Evolutionary conservation across 2,888 invertebrate genomes (phyloP), one percentile per base, ranked within the genome.

Genomic region (Drosophila mercatorum): DNA sequence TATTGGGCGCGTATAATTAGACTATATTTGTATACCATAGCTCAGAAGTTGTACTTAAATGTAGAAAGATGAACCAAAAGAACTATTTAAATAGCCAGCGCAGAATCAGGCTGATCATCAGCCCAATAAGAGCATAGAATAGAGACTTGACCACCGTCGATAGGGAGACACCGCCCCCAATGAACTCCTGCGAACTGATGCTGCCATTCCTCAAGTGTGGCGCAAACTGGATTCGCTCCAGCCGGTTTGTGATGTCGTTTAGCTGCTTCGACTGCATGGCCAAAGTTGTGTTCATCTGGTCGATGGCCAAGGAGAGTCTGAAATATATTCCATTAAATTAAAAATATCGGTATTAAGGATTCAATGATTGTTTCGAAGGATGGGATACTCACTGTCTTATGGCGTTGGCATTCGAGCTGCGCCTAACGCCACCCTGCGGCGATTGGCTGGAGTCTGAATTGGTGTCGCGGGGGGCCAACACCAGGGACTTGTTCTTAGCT

Each of bases 261-360:
- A 95, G 91, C 12, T 94, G 94, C 3, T 90, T 62, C 0, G 94
- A 92, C 66, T 95, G 95, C 1, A 94, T 94, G n/a, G 94, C 92
- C 3, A 95, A 83, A 0, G 94, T 91, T 0, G 91, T 78, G 80
- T 94, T 94, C 10, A 95, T 93, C 31, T 94, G 93, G 22, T 92
- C 91, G 0, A 95, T 91, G 0, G 93, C 93, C 40, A 93, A 91
- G 28, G 94, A 93, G 22, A 95, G 75, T 5, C 94, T 94, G 2
- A 4, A 73, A 63, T 8, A 10, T 2, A 10, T 14, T 2, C 6
- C 26, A 22, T 22, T 22, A 22, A 22, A 26, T 10, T 43, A 2
- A 1, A 43, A 38, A 22, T 10, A 43, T 26, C 4, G 2, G 14
- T 40, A n/a, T 10, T 26, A 26, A 7, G 11, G 14, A 43, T 6